Evolutionary conservation across 2,797 vertebrate genomes (phyloP), one percentile per base, ranked within the genome.

Genomic region (Tauraco hartlaubi): DNA sequence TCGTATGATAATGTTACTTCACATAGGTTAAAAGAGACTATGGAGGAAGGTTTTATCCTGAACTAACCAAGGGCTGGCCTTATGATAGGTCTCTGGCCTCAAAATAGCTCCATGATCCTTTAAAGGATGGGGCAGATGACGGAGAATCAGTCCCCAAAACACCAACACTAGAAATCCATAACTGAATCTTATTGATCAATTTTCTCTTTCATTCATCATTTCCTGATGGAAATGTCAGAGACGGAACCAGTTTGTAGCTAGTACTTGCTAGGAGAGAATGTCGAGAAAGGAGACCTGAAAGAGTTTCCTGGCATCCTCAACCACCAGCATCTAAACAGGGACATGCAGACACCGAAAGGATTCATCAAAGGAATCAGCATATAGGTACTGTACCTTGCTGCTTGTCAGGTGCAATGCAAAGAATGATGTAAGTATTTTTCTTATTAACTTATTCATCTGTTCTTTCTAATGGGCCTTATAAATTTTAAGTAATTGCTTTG

Each of bases 321-420:
- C 6, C 54, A 71, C 44, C 77, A 80, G 18, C 15, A 44, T 5
- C 18, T 56, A 37, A n/a, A 49, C 3, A 79, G 28, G 43, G 22
- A 43, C 14, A 14, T 26, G 35, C 3, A 75, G 48, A 9, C 33
- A 79, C 21, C 22, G 51, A 54, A 19, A 74, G 4, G 7, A 58
- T 62, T 33, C 14, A 9, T 41, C 22, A 35, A 44, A 93, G 16
- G 6, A n/a, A 17, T 77, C 8, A 11, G 4, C 15, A 3, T 23
- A 28, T 3, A 66, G 5, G 22, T 31, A 22, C 21, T 33, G 14
- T 35, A 41, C n/a, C 11, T 87, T 0, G 0, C 15, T 43, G 4
- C 18, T 78, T 78, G 1, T 33, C 37, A 37, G 35, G 26, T 15
- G 41, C 29, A 49, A 26, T 16, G 20, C 5, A 48, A 67, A 74